Percentiles rank a stretch among this genome's conserved stretches.
Conservation (phyloP, 2,797 vertebrate genomes). For the Hyperoplus immaculatus region DNA sequence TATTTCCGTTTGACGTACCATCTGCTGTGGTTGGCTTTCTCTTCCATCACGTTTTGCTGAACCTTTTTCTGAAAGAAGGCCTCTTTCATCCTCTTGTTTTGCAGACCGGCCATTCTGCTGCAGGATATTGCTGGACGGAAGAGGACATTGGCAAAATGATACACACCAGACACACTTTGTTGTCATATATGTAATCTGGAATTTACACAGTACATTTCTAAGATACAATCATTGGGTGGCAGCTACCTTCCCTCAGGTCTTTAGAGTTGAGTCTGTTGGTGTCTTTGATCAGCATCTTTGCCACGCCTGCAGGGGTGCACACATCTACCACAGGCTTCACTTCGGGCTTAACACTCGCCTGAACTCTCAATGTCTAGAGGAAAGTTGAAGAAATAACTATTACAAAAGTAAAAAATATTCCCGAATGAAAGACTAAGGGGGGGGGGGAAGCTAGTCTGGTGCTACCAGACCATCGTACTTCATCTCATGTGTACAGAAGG, state of each 20-base stretch:
- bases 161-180: not conserved
- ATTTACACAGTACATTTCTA: not conserved
- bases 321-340: conserved; percentile 81
- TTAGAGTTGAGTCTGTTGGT: conserved; percentile 86
- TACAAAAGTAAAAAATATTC: too few species aligned
- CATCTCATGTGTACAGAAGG: too few species aligned
- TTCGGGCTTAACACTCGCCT: conserved; percentile 69
- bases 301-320: conserved; percentile 89
- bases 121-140: conserved; percentile 76
- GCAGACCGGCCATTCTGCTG: conserved; percentile 63
- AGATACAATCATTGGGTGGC: not conserved
- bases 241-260: conserved; percentile 88
- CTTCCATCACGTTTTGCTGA: conserved; percentile 80
- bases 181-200: too few species aligned
- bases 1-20: conserved; percentile 76
- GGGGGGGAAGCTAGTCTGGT: too few species aligned
- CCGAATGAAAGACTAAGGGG: too few species aligned
- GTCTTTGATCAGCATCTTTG: conserved; percentile 90
- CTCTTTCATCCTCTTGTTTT: conserved; percentile 89
- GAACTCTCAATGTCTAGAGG: conserved; percentile 42
- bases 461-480: too few species aligned
- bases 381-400: not conserved
- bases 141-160: not conserved
- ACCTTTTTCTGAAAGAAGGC: conserved; percentile 88
- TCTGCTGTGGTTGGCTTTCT: conserved; percentile 84